Evolutionary conservation across 2,888 invertebrate genomes (phyloP).

Genomic region (Nomada hirtipes): DNA sequence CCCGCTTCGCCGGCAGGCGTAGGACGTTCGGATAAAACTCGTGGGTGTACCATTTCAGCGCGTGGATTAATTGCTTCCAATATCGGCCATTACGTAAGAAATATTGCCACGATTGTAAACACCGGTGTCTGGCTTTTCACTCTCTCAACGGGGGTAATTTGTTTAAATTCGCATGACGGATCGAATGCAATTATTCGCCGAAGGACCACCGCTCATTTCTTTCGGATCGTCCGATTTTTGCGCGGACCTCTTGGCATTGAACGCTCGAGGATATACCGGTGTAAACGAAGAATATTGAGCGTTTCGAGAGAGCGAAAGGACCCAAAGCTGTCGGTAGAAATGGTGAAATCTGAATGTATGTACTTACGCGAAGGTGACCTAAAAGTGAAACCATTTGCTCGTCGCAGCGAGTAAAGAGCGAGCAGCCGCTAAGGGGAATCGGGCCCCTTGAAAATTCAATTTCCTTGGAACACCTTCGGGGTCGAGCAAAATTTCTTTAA

Average conservation of each 20-base stretch:
- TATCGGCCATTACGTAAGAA: slow-evolving; percentile 19
- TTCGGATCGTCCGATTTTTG: neutral
- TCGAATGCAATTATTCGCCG: neutral
- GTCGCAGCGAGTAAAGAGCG: slow-evolving; percentile 32
- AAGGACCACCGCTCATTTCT: neutral
- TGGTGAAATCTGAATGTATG: slow-evolving; percentile 71
- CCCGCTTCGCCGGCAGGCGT: slow-evolving; percentile 5
- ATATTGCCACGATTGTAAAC: slow-evolving; percentile 23
- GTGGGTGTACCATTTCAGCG: slow-evolving; percentile 15
- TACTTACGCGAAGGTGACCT: slow-evolving; percentile 71
- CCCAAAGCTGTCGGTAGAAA: slow-evolving; percentile 66
- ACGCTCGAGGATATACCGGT: slow-evolving; percentile 8
- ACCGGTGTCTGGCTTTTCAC: neutral
- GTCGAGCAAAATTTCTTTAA: neutral
- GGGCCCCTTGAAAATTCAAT: slow-evolving; percentile 1
- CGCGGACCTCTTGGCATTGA: slow-evolving; percentile 9
- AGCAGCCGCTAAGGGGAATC: slow-evolving; percentile 1
- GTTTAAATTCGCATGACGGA: neutral
- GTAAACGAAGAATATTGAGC: slow-evolving; percentile 56
- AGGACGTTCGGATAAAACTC: slow-evolving; percentile 23
- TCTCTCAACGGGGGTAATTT: slow-evolving; percentile 2
- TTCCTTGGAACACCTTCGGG: neutral
- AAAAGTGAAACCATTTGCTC: slow-evolving; percentile 76
- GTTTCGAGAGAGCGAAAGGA: slow-evolving; percentile 76
- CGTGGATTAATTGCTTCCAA: slow-evolving; percentile 28